Base-by-base conservation (phyloP, 2,888 invertebrate genomes). In the Drosophila multiciliata region DNA sequence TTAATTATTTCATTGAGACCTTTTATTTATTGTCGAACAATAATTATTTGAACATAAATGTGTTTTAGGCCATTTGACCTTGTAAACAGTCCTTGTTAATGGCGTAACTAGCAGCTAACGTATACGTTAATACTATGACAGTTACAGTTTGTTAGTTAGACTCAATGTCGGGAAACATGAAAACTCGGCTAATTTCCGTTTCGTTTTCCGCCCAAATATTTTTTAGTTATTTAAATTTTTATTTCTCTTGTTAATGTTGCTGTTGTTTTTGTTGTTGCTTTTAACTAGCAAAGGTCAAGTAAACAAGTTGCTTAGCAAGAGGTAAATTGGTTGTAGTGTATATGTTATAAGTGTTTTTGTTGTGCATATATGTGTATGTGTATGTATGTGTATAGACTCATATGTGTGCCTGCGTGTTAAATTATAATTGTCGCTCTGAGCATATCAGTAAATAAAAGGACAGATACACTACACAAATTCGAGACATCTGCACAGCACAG, bases 261-360 rank as follows among this genome's bases (percentile, higher is more conserved):
- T 76, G 62, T 54, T 67, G n/a, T 36, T 74, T 50, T 48, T 73
- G 26, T 48, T 72, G 55, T 71, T 66, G 63, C 42, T 75, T 61
- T 52, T 70, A 73, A 59, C 71, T 66, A 80, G 59, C 72, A 82
- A 80, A 85, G 87, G 83, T 87, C 85, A 83, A 82, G 82, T 74
- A 69, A 77, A 78, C 76, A 78, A 78, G 48, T 61, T 36, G 42
- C 52, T 63, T 45, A 49, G 15, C 53, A 50, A 26, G 26, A 5
- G 5, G 32, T 23, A 38, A 4, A 32, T 23, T 2, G 15, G 5
- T 17, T 12, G 36, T 11, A 57, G 29, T 26, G 12, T 52, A 15
- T 38, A n/a, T 20, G 23, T 20, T 54, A 12, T 33, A n/a, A 33
- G 29, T 66, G 26, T 29, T 40, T n/a, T 20, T 42, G 48, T 36